A percentile compares a stretch with the other conserved stretches of the same genome.
Evolutionary conservation across 2,113 vertebrate species (phyloP).

Genomic region (Lepus timidus): DNA sequence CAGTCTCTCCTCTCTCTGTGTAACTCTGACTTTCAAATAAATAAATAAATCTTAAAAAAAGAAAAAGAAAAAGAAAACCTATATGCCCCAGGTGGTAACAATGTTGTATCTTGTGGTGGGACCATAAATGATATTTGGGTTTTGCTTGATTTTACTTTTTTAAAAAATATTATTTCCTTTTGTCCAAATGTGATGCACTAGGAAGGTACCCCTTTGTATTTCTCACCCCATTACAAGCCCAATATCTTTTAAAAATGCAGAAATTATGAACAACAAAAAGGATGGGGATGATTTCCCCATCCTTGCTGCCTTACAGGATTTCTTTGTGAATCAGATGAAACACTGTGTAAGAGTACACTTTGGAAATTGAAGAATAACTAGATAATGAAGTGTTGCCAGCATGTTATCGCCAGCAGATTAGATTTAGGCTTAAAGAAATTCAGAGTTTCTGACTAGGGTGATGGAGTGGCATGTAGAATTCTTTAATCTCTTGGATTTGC

Average conservation of each 20-base stretch:
- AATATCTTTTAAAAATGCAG: constrained; percentile 41
- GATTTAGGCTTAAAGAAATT: neutral
- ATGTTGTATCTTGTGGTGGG: constrained; percentile 1
- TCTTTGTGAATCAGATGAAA: constrained; percentile 14
- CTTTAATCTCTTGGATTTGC: constrained; percentile 30
- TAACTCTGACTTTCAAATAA: no score
- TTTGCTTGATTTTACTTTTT: neutral
- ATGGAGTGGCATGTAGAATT: neutral
- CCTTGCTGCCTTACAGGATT: neutral
- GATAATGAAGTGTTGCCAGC: neutral
- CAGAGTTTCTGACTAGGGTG: neutral
- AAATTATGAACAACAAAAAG: constrained; percentile 24
- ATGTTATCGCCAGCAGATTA: neutral
- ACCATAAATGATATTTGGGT: constrained; percentile 15
- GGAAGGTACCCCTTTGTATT: neutral
- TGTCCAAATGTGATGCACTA: neutral
- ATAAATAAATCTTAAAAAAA: no score
- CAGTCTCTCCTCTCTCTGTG: no score
- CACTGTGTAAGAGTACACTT: neutral
- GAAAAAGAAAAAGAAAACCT: neutral
- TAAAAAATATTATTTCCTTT: no score
- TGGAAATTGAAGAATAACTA: neutral
- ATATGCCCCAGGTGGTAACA: neutral
- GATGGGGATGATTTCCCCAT: neutral
- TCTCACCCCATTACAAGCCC: neutral